Percentiles rank a stretch among this genome's conserved stretches.
phyloP scores from a whole-genome alignment of 2,888 invertebrate species.

The Hydrotaea cyrtoneurina region DNA sequence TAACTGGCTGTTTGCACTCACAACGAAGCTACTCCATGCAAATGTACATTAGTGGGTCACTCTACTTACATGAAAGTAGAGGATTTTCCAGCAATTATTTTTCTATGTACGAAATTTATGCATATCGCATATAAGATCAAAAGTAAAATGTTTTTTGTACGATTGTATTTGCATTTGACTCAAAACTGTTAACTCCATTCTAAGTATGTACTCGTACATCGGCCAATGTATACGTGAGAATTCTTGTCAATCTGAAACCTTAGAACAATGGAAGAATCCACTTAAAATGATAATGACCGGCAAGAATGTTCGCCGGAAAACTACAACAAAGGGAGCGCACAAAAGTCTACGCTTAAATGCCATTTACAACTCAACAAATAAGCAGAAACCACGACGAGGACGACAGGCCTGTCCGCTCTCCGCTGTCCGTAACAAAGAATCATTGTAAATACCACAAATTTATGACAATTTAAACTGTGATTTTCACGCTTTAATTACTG shows the following conservation, averaged over 20 bases:
- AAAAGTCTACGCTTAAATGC: conserved; percentile 33
- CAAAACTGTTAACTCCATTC: neutral
- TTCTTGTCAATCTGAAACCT: conserved; percentile 35
- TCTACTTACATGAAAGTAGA: no score
- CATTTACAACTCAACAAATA: conserved; percentile 21
- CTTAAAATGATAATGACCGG: conserved; percentile 52
- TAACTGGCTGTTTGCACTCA: no score
- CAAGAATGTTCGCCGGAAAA: conserved; percentile 50
- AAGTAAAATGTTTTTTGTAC: neutral
- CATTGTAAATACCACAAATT: conserved; percentile 73
- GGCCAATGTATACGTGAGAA: neutral
- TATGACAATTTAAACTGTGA: conserved; percentile 78
- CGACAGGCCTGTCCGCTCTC: no score
- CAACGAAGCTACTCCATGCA: no score
- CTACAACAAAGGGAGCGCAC: conserved; percentile 31
- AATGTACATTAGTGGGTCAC: neutral
- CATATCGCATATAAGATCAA: no score
- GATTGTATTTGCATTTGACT: no score
- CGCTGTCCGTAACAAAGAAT: conserved; percentile 15
- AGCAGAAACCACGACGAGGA: neutral
- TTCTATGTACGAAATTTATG: no score
- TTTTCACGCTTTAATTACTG: conserved; percentile 79
- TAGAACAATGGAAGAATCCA: conserved; percentile 29
- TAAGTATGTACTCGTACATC: neutral
- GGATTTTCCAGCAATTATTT: no score